Evolutionary conservation across 2,797 vertebrate genomes (phyloP), one percentile per base, ranked within the genome.

Genomic region (Adelosebastes latens): DNA sequence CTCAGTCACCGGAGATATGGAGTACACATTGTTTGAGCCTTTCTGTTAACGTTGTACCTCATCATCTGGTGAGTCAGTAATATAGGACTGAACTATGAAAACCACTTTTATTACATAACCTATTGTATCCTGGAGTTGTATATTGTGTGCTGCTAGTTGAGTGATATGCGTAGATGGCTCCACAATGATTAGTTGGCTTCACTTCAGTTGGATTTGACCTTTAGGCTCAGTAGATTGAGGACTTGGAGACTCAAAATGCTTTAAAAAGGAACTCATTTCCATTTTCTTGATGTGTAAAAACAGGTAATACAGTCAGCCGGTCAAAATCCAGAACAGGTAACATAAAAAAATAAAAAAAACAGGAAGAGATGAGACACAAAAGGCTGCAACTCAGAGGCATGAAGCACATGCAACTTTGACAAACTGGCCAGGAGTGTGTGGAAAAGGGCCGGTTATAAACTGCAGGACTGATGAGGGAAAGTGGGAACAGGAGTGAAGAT

Each of bases 271-370:
- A 49, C 14, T 36, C 0, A 25, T 65, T 52, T 69, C 29, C 14
- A 77, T 58, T 56, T 68, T 24, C 25, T 70, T 60, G 9, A 66
- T 81, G n/a, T 42, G 34, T 69, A 70, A 16, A 61, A 55, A 52
- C 20, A 2, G 6, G 20, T 52, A 16, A 52, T 52, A 10, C 20
- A 52, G 49, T 3, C 49, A 52, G 49, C 6, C 4, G 4, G 49
- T n/a, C 8, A 52, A 52, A 52, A 52, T 52, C 49, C 20, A 52
- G 49, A 46, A 18, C 42, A 46, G 42, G 42, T 16, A 46, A 46
- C 42, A 18, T 46, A 46, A 46, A 16, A 46, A 46, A 46, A 16
- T 13, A 42, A 16, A 42, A 42, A 42, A 42, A 42, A n/a, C 42
- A 20, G 27, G 16, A 31, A 20, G 16, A 59, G 58, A 31, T 60